Evolutionary conservation across 2,888 invertebrate species (phyloP).

Genomic region (Argyra leucocephala): DNA sequence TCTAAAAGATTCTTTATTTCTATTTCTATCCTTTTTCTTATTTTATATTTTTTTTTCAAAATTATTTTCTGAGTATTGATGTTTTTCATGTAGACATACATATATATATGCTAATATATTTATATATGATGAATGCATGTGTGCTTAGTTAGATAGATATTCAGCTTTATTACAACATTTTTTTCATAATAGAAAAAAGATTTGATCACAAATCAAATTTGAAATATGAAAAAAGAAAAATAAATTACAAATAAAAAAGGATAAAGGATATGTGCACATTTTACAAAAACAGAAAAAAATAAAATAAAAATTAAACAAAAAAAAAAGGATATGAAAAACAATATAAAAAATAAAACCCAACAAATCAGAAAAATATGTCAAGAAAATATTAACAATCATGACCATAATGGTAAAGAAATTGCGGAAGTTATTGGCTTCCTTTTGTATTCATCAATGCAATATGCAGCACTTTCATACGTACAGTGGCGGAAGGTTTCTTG

Average conservation of each 20-base stretch:
- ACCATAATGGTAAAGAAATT: neutral
- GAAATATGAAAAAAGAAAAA: neutral
- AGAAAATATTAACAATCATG: neutral
- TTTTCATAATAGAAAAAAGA: too few species aligned
- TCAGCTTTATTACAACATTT: too few species aligned
- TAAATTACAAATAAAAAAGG: too few species aligned
- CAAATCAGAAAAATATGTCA: neutral
- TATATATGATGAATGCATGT: too few species aligned
- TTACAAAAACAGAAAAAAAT: neutral
- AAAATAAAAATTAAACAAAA: neutral
- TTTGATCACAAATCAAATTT: neutral
- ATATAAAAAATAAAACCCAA: too few species aligned
- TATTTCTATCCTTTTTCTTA: neutral
- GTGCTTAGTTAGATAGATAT: too few species aligned
- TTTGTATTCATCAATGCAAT: neutral
- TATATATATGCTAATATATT: neutral
- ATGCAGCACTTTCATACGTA: too few species aligned
- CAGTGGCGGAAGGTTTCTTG: too few species aligned
- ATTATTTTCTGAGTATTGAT: neutral
- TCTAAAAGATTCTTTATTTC: neutral
- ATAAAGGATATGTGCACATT: neutral
- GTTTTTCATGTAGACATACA: neutral
- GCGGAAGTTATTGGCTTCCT: conserved; percentile 3
- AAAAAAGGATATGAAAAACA: neutral
- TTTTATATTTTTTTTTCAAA: neutral